Base-by-base conservation (phyloP, 2,888 invertebrate species). In the Colletes collaris region DNA sequence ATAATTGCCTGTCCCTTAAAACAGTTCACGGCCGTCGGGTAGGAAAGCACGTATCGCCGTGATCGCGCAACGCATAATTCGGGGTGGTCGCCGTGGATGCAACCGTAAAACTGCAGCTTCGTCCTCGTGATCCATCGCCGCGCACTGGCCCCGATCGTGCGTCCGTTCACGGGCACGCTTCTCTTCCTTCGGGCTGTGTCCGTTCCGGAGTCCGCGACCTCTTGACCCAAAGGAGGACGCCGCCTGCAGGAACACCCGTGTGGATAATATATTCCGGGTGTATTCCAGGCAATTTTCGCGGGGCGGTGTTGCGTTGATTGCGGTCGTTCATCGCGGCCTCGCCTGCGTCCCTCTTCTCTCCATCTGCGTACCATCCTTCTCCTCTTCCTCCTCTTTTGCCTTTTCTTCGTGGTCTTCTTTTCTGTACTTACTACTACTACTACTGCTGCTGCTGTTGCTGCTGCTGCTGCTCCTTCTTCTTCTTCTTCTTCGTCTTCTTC, bases 301-400 rank as follows among this genome's bases (percentile, higher is more conserved):
- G 88, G 90, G 87, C 90, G 88, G 89, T 90, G 90, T 91, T 90
- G 91, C 90, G 91, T 89, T 91, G 91, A 91, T 91, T 91, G 90
- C 90, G 89, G 89, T 91, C 91, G 91, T 91, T 88, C 90, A 91
- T 91, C 90, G 91, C 90, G 74, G 78, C 81, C 84, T 89, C 86
- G 82, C 89, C 88, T 84, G 84, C 81, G 81, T 73, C 77, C 74
- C 72, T 59, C 67, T 58, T 64, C 65, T 63, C 63, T 55, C 70
- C 44, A 65, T 64, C 49, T 16, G 4, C 40, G 46, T 63, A 63
- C 64, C 59, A 65, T 66, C 53, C 37, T 75, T 27, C 40, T n/a
- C 49, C 56, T n/a, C 8, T 59, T 8, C 59, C 37, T 37, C 44
- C 16, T 60, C 19, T 79, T 16, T 6, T n/a, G 52, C 49, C 68